Evolutionary conservation across 23 tunicate species (phyloP).

Genomic region (Aplidium turbinatum): DNA sequence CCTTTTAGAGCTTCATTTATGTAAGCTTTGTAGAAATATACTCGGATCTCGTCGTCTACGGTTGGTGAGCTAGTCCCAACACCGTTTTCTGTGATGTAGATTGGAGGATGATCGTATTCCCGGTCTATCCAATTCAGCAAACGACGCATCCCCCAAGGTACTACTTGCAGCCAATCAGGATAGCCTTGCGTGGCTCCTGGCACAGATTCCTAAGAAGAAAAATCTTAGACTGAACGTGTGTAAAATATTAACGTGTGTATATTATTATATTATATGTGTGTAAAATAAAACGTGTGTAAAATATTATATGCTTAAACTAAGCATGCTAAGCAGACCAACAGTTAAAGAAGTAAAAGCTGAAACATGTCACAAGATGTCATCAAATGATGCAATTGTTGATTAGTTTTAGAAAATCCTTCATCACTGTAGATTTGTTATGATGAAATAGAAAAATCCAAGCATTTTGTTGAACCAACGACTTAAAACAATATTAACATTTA

Average conservation of each 20-base stretch:
- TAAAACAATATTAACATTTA: no score
- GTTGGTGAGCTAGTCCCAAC: slow-evolving; percentile 34
- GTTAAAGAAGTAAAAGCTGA: no score
- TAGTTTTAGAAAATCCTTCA: no score
- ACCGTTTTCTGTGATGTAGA: slow-evolving; percentile 70
- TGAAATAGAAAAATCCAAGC: no score
- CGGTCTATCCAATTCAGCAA: slow-evolving; percentile 53
- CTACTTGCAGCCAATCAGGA: slow-evolving; percentile 56
- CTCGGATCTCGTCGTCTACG: slow-evolving; percentile 31
- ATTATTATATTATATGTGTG: neutral
- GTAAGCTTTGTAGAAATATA: slow-evolving; percentile 37
- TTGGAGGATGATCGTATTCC: slow-evolving; percentile 50
- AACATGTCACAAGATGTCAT: no score
- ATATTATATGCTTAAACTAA: no score
- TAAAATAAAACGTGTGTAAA: no score
- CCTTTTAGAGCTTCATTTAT: slow-evolving; percentile 56
- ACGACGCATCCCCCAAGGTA: slow-evolving; percentile 63
- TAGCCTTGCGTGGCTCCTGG: slow-evolving; percentile 42
- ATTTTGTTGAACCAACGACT: no score
- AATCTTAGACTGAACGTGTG: neutral
- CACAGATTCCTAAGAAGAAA: slow-evolving; percentile 17
- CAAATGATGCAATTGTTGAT: no score
- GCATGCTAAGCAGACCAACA: no score
- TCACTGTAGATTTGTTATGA: no score
- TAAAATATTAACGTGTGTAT: neutral